Base-by-base conservation (phyloP, 2,888 invertebrate species). In the Diploptera punctata region DNA sequence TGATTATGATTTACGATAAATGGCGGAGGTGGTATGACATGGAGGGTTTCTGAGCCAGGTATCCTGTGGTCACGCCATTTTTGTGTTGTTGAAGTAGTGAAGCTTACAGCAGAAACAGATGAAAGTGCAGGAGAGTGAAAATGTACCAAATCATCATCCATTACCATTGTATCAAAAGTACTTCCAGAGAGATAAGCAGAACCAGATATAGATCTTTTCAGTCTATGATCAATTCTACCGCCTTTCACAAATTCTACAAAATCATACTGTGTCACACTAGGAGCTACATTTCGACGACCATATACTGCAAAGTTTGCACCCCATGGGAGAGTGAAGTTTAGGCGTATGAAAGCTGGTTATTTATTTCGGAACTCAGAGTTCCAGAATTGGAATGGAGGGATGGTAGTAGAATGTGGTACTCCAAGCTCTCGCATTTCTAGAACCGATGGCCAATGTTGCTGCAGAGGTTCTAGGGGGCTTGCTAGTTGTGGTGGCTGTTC, bases 211-310 rank as follows among this genome's bases (percentile, higher is more conserved):
- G 75, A 74, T 79, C 90, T 87, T 78, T 91, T 87, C 77, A 93
- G 83, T 78, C 92, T 87, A 79, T 93, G 93, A 80, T 94, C 93
- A 74, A 94, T 88, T 72, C 94, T 86, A 67, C 94, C 94, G 38
- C 94, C 94, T 80, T 93, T 93, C 78, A 98, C 93, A 81, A 97
- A 95, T 86, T 98, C 95, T 77, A 95, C 95, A 83, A 98, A 97
- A 83, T 99, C 98, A 83, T 98, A 96, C 84, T 97, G 95, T 75
- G 98, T 97, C 79, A 98, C 95, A 81, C 98, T 95, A 16, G 99
- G 99, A 43, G 95, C 94, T 70, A 96, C 94, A 84, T 97, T 98
- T 78, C 97, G 89, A 77, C 98, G 88, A 33, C 97, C 97, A 83
- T 98, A 97, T 75, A 99, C 93, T 67, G 98, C 99, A 81, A 99